Percentiles rank a stretch among this genome's conserved stretches.
These are phyloP conservation scores for Drosophila eugracilis DNA, from an alignment of 1,140 invertebrate genomes.

Conservation along the genomic window DNA sequence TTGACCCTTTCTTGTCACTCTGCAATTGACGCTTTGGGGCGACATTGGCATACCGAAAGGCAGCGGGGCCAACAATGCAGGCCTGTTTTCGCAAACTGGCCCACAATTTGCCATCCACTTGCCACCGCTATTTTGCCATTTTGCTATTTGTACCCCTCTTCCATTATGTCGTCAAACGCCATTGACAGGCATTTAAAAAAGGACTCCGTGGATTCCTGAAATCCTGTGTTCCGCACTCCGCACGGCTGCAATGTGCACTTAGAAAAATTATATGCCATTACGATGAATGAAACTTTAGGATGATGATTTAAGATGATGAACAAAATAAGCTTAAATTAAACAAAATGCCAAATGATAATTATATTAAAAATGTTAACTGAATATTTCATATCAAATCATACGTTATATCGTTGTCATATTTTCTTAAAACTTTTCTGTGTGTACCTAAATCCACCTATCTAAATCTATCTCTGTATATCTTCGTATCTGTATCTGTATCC, in stretches of 20 bases:
- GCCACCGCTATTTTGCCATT: not conserved
- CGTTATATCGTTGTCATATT: too few relatives aligned
- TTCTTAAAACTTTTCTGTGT: not conserved
- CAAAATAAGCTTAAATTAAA: too few relatives aligned
- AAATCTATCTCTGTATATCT: not conserved
- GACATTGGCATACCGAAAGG: conserved; percentile 38
- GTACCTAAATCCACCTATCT: not conserved
- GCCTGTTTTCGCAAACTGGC: not conserved
- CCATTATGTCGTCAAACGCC: conserved; percentile 50
- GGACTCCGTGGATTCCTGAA: conserved; percentile 28
- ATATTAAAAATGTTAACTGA: too few relatives aligned
- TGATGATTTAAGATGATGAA: too few relatives aligned
- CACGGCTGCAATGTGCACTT: not conserved
- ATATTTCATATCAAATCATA: too few relatives aligned
- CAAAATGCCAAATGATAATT: too few relatives aligned
- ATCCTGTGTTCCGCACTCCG: conserved; percentile 2
- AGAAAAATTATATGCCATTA: not conserved
- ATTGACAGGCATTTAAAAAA: conserved; percentile 58
- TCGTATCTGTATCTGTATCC: not conserved
- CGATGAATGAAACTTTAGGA: too few relatives aligned
- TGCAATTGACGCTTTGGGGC: conserved; percentile 36
- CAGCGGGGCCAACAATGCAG: conserved; percentile 35
- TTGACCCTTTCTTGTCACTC: conserved; percentile 31
- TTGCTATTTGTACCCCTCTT: conserved; percentile 1
- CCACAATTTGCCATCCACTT: not conserved